Evolutionary conservation across 2,797 vertebrate species (phyloP).

Genomic region (Eremophila alpestris): DNA sequence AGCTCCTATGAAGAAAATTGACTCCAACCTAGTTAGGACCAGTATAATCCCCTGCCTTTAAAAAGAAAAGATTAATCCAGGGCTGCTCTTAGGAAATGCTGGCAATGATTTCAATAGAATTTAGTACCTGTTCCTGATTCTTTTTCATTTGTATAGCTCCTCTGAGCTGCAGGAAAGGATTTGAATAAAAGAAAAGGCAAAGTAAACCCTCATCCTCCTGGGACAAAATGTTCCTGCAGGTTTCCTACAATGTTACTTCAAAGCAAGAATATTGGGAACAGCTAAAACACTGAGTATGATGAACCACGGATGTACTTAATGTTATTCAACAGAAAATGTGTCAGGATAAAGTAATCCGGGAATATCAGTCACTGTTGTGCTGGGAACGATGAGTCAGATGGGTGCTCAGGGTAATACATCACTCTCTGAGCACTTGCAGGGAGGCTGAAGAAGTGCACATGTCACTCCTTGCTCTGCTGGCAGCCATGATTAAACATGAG

Average conservation of each 20-base stretch:
- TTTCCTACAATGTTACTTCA: conserved; percentile 2
- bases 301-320: neutral
- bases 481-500: neutral
- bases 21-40: neutral
- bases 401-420: neutral
- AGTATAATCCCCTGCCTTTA: neutral
- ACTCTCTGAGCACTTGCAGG: neutral
- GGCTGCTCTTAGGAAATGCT: neutral
- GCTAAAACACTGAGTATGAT: neutral
- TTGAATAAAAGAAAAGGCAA: conserved; percentile 34
- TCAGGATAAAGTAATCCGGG: neutral
- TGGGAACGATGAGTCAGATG: neutral
- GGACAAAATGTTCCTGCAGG: conserved; percentile 23
- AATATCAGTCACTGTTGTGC: neutral
- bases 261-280: neutral
- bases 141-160: neutral
- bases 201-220: neutral
- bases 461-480: neutral
- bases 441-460: neutral
- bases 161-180: neutral
- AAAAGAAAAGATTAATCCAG: neutral
- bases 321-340: neutral
- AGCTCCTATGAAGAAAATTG: neutral
- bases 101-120: neutral
- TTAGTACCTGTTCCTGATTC: neutral